Conservation (phyloP, 2,888 invertebrate genomes). For the Zaprionus lineosus region DNA sequence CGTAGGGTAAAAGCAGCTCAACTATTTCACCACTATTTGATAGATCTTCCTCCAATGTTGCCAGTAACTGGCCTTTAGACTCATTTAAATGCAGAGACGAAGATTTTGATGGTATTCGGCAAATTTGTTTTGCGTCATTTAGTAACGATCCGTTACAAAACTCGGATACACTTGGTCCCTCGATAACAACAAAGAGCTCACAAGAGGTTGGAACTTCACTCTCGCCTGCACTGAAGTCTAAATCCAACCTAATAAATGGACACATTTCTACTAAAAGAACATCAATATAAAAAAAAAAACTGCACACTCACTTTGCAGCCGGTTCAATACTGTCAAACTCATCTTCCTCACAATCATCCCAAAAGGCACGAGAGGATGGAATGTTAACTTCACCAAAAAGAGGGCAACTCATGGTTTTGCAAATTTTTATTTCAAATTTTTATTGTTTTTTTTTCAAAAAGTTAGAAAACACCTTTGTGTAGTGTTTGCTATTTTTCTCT, state of each 20-base stretch:
- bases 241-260: conserved; percentile 48
- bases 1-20: conserved; percentile 72
- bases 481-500: background rate
- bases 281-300: conserved; percentile 3
- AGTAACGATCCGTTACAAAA: conserved; percentile 70
- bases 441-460: background rate
- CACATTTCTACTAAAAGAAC: background rate
- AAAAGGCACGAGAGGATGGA: conserved; percentile 82
- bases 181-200: conserved; percentile 76
- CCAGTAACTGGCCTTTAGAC: conserved; percentile 57
- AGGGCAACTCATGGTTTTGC: conserved; percentile 73
- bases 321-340: conserved; percentile 52
- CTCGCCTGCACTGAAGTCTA: conserved; percentile 48
- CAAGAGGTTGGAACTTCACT: conserved; percentile 35
- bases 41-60: conserved; percentile 78
- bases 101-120: conserved; percentile 64
- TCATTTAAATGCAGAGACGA: conserved; percentile 61
- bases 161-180: conserved; percentile 73
- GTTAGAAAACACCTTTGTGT: background rate
- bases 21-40: conserved; percentile 76
- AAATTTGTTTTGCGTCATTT: conserved; percentile 56
- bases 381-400: conserved; percentile 82
- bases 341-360: conserved; percentile 82
- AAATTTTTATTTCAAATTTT: background rate
- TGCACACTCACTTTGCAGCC: conserved; percentile 58